Evolutionary conservation across 35 echinoderm and acorn worm species (phyloP), one percentile per base, ranked within the genome.

Genomic region (Amphiura filiformis): DNA sequence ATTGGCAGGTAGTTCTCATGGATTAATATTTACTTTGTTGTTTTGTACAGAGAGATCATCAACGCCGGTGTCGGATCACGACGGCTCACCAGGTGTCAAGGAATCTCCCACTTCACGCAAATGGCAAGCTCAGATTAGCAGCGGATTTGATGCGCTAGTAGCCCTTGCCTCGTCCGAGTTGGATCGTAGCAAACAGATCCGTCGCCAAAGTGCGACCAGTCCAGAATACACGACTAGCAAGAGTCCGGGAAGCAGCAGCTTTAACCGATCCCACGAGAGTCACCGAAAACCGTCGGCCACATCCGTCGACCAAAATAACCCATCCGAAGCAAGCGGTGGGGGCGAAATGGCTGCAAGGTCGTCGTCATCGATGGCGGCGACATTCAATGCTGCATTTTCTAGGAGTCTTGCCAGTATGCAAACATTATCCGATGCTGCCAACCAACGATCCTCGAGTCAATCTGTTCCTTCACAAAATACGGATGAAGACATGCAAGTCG

Each of bases 101-200:
- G 96, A 99, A 37, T 94, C 96, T 9, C 92, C 96, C 3, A 99
- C 94, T 52, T 92, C 87, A 4, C 92, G 92, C 78, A 94, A 94
- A 44, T 85, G 92, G 30, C 93, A 99, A 37, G 96, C 96, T 30
- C 86, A 93, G 32, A 99, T 99, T 36, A 99, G 90, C 61, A 94
- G 96, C 75, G 90, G 91, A 1, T 95, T 99, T 90, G 93, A 99
- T 87, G 93, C 96, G 13, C 85, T 99, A 77, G 93, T 90, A 30
- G 96, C 96, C 2, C 93, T 94, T 76, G 96, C 96, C 17, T 93
- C 96, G 31, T 89, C 83, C 77, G 78, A 94, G 77, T 77, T 96
- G 37, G 94, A 96, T 22, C 89, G 89, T 32, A 91, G 82, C 89
- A 91, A 91, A 76, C 89, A 91, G 76, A 91, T 91, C 82, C 65